Evolutionary conservation across 2,797 vertebrate genomes (phyloP).

Genomic region (Ptychobarbus kaznakovi): DNA sequence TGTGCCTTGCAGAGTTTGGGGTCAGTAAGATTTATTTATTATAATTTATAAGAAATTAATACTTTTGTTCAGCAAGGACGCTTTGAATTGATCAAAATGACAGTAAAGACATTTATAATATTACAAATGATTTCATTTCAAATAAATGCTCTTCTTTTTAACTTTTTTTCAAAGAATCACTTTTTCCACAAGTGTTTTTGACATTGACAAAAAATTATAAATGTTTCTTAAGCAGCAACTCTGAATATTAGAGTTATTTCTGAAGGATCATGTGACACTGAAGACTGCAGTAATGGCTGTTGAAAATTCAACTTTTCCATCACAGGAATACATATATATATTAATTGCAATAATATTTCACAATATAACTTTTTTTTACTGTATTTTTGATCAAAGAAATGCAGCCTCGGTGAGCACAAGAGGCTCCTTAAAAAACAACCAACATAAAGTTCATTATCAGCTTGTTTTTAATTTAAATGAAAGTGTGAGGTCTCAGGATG

Average conservation of each 20-base stretch:
- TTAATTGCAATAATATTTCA: background rate
- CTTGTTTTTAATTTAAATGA: slow-evolving; percentile 50
- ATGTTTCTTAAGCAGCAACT: background rate
- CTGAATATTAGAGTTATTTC: background rate
- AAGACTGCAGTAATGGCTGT: background rate
- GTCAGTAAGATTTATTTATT: background rate
- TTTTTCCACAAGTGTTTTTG: background rate
- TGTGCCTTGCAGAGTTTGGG: background rate
- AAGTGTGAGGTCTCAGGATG: slow-evolving; percentile 40
- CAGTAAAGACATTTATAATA: background rate
- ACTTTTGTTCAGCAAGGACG: background rate
- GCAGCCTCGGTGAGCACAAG: background rate
- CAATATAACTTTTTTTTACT: background rate
- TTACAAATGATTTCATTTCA: background rate
- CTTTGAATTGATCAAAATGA: background rate
- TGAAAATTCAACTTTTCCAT: background rate
- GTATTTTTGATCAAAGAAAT: background rate
- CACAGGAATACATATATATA: background rate
- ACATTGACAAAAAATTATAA: background rate
- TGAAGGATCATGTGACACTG: background rate
- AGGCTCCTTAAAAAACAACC: background rate
- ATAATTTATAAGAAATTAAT: background rate
- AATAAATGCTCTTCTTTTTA: background rate
- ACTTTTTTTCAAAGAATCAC: background rate
- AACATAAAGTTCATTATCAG: slow-evolving; percentile 27